phyloP scores from a whole-genome alignment of 1,140 invertebrate genomes.

The Calephelis virginiensis region DNA sequence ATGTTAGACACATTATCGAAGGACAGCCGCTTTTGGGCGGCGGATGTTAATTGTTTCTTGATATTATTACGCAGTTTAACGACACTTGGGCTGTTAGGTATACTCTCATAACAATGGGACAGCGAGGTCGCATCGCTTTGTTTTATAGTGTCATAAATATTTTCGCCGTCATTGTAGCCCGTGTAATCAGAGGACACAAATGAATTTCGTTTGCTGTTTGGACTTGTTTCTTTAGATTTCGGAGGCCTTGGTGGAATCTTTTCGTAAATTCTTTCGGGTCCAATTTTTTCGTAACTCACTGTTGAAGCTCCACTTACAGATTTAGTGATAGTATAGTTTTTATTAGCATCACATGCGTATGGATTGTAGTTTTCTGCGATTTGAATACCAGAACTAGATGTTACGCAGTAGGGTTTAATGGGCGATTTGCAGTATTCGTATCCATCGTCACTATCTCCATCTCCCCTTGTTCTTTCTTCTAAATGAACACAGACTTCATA shows the following conservation, averaged over 20 bases:
- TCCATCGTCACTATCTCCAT: conserved; percentile 71
- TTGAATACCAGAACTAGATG: conserved; percentile 64
- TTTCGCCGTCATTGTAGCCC: conserved; percentile 73
- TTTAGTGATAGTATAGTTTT: conserved; percentile 63
- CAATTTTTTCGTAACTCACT: conserved; percentile 75
- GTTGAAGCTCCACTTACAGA: conserved; percentile 71
- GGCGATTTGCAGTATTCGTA: conserved; percentile 76
- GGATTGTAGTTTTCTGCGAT: conserved; percentile 64
- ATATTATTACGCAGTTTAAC: conserved; percentile 62
- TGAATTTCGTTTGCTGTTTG: conserved; percentile 57
- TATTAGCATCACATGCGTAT: conserved; percentile 34
- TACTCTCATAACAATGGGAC: conserved; percentile 81
- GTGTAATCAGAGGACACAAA: conserved; percentile 58
- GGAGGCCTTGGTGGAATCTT: conserved; percentile 56
- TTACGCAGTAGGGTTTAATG: conserved; percentile 63
- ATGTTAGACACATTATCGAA: conserved; percentile 74
- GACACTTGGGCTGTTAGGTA: conserved; percentile 73
- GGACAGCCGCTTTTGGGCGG: conserved; percentile 60
- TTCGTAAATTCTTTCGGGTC: conserved; percentile 71
- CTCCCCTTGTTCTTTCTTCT: conserved; percentile 64
- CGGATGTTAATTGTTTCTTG: conserved; percentile 53
- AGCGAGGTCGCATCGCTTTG: conserved; percentile 65
- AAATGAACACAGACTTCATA: conserved; percentile 70
- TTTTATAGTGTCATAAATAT: conserved; percentile 81
- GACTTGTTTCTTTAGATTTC: conserved; percentile 59